Evolutionary conservation across 2,888 invertebrate genomes (phyloP).

Genomic region (Stratiomys singularior): DNA sequence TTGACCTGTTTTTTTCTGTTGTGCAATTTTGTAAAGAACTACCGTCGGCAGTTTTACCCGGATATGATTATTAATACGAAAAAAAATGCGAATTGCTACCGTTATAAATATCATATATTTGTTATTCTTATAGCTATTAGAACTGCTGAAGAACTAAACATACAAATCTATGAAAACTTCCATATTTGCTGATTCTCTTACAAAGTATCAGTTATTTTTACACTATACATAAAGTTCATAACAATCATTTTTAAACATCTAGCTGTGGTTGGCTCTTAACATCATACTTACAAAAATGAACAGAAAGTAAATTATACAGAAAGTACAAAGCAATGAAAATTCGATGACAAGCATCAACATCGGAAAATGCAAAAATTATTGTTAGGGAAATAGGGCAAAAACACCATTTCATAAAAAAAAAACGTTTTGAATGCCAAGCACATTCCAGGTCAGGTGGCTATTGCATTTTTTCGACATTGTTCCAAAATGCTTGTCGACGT

Average conservation of each 20-base stretch:
- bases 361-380: neutral
- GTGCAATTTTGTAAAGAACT: too few relatives aligned
- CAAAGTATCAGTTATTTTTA: neutral
- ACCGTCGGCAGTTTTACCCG: neutral
- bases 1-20: too few relatives aligned
- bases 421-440: too few relatives aligned
- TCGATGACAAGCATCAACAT: neutral
- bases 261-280: neutral
- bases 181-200: neutral
- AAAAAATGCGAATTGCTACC: neutral
- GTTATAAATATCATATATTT: conserved; percentile 38
- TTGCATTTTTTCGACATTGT: too few relatives aligned
- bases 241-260: conserved; percentile 29
- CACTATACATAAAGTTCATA: conserved; percentile 24
- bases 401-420: too few relatives aligned
- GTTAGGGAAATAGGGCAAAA: too few relatives aligned
- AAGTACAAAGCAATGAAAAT: conserved; percentile 2
- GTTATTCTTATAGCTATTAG: conserved; percentile 14
- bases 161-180: conserved; percentile 3
- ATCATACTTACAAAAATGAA: conserved; percentile 21
- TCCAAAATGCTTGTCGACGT: too few relatives aligned
- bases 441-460: too few relatives aligned
- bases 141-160: conserved; percentile 7
- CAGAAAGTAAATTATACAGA: conserved; percentile 12
- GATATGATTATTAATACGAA: neutral